Evolutionary conservation across 2,888 invertebrate species (phyloP).

Genomic region (Orthonevra nobilis): DNA sequence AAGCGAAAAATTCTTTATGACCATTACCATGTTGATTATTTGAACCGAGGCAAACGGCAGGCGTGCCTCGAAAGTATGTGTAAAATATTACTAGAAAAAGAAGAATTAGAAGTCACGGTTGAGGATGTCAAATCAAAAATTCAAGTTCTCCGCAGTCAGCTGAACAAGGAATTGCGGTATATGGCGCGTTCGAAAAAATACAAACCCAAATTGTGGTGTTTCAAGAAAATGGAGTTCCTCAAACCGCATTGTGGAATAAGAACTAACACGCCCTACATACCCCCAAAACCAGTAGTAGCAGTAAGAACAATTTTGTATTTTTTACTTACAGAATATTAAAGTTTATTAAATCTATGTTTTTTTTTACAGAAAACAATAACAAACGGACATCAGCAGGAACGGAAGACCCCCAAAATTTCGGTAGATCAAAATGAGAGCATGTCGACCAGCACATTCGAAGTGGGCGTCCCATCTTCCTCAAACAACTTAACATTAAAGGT

Average conservation of each 20-base stretch:
- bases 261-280: conserved; percentile 13
- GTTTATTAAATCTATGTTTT: background rate
- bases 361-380: conserved; percentile 3
- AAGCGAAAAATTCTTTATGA: conserved; percentile 50
- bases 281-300: too few species aligned
- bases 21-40: conserved; percentile 38
- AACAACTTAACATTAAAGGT: conserved; percentile 59
- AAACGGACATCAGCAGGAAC: conserved; percentile 3
- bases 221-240: conserved; percentile 61
- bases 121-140: conserved; percentile 49
- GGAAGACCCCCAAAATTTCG: background rate
- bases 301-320: too few species aligned
- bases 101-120: conserved; percentile 23
- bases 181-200: conserved; percentile 50
- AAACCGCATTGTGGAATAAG: conserved; percentile 35
- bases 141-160: conserved; percentile 51
- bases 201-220: conserved; percentile 59
- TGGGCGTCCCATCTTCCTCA: conserved; percentile 31
- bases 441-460: conserved; percentile 48
- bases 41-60: conserved; percentile 42
- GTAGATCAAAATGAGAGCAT: conserved; percentile 33
- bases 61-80: conserved; percentile 30
- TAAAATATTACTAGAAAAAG: conserved; percentile 37
- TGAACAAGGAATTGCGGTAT: conserved; percentile 51
- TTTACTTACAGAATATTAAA: too few species aligned